These are phyloP conservation scores for Geotrupes spiniger DNA, from an alignment of 2,888 invertebrate genomes.

Conservation along the genomic window DNA sequence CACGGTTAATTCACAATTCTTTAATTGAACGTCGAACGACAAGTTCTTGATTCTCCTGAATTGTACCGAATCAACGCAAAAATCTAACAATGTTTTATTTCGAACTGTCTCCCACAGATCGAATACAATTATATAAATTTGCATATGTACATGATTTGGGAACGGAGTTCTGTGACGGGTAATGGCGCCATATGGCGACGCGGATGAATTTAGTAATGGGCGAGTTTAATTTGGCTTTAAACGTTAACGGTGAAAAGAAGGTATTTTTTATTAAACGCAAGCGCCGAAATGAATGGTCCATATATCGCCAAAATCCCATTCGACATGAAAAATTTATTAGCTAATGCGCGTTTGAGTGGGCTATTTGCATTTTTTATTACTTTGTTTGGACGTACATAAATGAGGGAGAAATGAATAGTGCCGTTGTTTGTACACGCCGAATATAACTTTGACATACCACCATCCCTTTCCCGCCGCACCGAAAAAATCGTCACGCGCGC, in stretches of 20 bases:
- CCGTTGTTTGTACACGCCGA: neutral
- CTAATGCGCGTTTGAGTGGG: constrained; percentile 26
- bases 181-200: neutral
- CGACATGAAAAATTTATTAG: constrained; percentile 28
- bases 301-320: constrained; percentile 27
- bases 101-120: too few species aligned
- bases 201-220: constrained; percentile 1
- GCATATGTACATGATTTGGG: too few species aligned
- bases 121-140: too few species aligned
- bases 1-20: too few species aligned
- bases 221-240: constrained; percentile 2
- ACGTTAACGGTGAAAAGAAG: neutral
- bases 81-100: too few species aligned
- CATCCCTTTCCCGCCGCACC: too few species aligned
- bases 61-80: too few species aligned
- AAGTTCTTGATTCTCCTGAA: too few species aligned
- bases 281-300: constrained; percentile 19
- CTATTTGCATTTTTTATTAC: constrained; percentile 28
- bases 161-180: too few species aligned
- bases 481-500: too few species aligned
- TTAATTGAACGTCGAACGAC: too few species aligned
- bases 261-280: constrained; percentile 2
- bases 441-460: too few species aligned
- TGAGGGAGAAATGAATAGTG: constrained; percentile 17
- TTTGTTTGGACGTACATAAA: constrained; percentile 23